These are phyloP conservation scores for Allygus modestus DNA, from an alignment of 2,888 invertebrate species.

Conservation along the genomic window DNA sequence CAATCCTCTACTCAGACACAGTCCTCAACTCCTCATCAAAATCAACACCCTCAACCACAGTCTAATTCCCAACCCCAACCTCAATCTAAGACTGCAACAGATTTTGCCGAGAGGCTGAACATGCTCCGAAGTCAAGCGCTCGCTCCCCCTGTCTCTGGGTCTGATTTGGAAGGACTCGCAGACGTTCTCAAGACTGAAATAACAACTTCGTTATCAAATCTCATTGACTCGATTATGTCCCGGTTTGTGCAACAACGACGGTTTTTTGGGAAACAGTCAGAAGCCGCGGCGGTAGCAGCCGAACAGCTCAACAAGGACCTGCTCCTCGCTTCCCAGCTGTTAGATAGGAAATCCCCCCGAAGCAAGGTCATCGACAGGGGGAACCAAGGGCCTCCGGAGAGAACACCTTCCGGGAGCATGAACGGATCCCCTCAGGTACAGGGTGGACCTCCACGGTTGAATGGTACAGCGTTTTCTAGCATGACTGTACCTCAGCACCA, in stretches of 20 bases:
- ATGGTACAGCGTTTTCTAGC: constrained; percentile 73
- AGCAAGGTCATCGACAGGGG: constrained; percentile 85
- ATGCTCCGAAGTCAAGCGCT: constrained; percentile 84
- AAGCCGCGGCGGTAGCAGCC: constrained; percentile 88
- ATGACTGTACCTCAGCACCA: constrained; percentile 72
- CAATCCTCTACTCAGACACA: constrained; percentile 74
- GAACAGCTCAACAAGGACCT: constrained; percentile 92
- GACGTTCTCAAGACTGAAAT: constrained; percentile 95
- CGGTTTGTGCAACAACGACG: constrained; percentile 90
- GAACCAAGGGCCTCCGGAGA: constrained; percentile 67
- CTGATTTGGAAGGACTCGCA: constrained; percentile 93
- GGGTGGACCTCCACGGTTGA: constrained; percentile 77
- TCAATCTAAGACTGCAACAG: constrained; percentile 72
- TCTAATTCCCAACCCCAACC: constrained; percentile 66
- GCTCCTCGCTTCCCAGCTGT: constrained; percentile 87
- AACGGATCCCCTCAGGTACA: constrained; percentile 65
- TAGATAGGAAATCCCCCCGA: constrained; percentile 91
- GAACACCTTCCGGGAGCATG: constrained; percentile 65
- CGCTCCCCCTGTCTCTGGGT: constrained; percentile 83
- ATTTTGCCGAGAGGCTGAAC: constrained; percentile 87
- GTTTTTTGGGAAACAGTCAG: constrained; percentile 85
- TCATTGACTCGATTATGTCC: constrained; percentile 93
- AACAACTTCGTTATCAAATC: constrained; percentile 87
- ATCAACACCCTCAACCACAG: constrained; percentile 63
- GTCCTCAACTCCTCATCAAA: constrained; percentile 70